These are phyloP conservation scores for Anser cygnoides DNA, from an alignment of 2,113 vertebrate genomes.

Conservation along the genomic window DNA sequence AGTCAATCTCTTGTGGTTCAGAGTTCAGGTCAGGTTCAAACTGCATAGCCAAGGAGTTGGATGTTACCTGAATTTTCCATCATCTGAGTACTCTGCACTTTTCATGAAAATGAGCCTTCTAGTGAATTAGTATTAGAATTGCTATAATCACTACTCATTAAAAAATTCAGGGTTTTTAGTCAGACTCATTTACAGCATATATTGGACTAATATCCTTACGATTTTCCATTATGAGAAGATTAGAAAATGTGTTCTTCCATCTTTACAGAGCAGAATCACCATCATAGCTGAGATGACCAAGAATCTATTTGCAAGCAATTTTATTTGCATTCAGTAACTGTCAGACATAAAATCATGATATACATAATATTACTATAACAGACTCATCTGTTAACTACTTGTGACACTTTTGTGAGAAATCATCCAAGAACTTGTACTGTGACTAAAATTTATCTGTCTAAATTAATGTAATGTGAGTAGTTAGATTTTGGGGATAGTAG, in stretches of 20 bases:
- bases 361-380: neutral
- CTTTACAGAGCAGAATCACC: neutral
- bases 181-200: neutral
- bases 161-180: slow-evolving; percentile 6
- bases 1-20: neutral
- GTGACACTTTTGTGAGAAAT: neutral
- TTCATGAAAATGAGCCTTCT: neutral
- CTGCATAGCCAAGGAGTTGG: neutral
- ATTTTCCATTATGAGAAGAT: neutral
- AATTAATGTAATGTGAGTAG: neutral
- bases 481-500: neutral
- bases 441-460: neutral
- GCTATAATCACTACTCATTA: neutral
- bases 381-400: neutral
- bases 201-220: slow-evolving; percentile 14
- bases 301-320: neutral
- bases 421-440: neutral
- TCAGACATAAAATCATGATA: neutral
- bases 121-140: slow-evolving; percentile 5
- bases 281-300: neutral
- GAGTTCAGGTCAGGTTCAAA: neutral
- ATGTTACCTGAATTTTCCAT: neutral
- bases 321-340: neutral
- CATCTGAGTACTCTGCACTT: neutral
- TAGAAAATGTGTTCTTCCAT: neutral